phyloP scores from a whole-genome alignment of 2,888 invertebrate genomes.

The Arrhopalites spinosus region DNA sequence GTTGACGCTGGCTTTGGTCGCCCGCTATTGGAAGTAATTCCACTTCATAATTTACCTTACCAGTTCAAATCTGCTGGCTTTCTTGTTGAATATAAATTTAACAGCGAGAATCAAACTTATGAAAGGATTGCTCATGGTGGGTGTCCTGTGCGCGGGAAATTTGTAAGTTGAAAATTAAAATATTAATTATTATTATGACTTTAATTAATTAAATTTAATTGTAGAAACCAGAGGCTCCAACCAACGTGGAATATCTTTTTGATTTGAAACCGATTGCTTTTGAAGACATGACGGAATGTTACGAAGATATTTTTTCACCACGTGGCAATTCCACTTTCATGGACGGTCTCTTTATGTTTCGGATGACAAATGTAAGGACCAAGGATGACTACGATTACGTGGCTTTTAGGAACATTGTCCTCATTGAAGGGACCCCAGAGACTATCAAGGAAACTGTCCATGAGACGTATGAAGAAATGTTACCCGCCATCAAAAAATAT shows the following conservation, averaged over 20 bases:
- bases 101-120: not conserved
- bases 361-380: not conserved
- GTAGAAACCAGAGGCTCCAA: not conserved
- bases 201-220: not conserved
- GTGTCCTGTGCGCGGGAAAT: not conserved
- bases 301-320: not conserved
- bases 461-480: not conserved
- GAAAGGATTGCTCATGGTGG: not conserved
- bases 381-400: not conserved
- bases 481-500: not conserved
- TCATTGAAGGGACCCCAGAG: not conserved
- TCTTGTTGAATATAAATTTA: not conserved
- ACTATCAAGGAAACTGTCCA: not conserved
- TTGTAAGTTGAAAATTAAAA: not conserved
- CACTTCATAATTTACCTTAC: not conserved
- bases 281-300: not conserved
- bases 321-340: not conserved
- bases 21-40: not conserved
- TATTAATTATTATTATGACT: not conserved
- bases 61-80: not conserved
- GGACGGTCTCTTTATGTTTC: not conserved
- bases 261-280: not conserved
- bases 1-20: not conserved
- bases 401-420: not conserved
- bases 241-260: not conserved